Conservation (phyloP, 1,140 invertebrate species). For the Zophobas atratus region DNA sequence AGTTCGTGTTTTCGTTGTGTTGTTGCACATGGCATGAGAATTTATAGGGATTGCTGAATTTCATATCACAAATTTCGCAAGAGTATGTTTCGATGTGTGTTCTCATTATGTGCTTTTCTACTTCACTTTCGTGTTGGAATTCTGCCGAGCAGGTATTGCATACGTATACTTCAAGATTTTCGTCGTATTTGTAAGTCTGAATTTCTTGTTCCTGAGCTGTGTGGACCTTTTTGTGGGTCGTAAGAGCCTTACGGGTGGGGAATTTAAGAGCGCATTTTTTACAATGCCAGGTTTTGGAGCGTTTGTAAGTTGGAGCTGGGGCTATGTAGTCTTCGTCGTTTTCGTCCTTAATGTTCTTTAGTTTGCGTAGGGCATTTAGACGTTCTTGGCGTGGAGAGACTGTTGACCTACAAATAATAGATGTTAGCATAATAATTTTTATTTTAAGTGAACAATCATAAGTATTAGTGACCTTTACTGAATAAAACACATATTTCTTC, state of each 20-base stretch:
- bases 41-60: conserved; percentile 58
- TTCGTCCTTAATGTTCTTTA: not conserved
- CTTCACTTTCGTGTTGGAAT: conserved; percentile 56
- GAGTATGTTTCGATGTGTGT: conserved; percentile 56
- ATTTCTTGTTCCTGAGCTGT: conserved; percentile 1
- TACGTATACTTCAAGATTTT: conserved; percentile 56
- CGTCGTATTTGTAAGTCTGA: conserved; percentile 56
- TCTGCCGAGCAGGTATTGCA: conserved; percentile 62
- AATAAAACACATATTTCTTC: too few species aligned
- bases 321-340: not conserved
- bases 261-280: conserved; percentile 59
- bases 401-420: not conserved
- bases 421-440: too few species aligned
- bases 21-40: conserved; percentile 56
- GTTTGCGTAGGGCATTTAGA: not conserved
- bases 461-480: too few species aligned
- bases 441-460: too few species aligned
- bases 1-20: conserved; percentile 54
- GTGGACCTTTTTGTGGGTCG: conserved; percentile 57
- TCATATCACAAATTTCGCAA: conserved; percentile 56
- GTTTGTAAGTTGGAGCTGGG: not conserved
- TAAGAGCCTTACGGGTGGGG: conserved; percentile 54
- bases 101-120: conserved; percentile 55
- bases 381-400: not conserved
- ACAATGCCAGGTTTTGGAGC: conserved; percentile 53